Conservation (phyloP, 2,797 vertebrate genomes). For the Crypturellus tataupa region DNA sequence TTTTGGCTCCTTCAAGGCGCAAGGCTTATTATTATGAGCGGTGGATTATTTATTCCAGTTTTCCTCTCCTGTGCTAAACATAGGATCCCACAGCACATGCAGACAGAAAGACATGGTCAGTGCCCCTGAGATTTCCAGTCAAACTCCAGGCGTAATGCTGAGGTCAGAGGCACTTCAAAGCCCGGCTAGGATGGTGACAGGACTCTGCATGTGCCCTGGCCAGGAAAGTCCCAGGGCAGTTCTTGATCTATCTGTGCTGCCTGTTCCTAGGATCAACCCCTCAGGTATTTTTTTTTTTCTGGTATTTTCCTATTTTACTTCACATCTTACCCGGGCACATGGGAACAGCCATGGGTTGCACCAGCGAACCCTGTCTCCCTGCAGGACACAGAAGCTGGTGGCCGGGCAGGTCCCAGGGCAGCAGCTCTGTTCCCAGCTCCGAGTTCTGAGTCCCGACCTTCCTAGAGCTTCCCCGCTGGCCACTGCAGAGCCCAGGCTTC, state of each 20-base stretch:
- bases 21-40: neutral
- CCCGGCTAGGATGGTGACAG: neutral
- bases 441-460: fast-evolving
- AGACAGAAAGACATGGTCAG: neutral
- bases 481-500: neutral
- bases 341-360: fast-evolving
- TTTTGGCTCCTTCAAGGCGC: neutral
- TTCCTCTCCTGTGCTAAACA: neutral
- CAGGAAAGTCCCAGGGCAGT: neutral
- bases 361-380: neutral
- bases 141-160: neutral
- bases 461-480: neutral
- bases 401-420: neutral
- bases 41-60: neutral
- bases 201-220: fast-evolving
- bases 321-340: fast-evolving
- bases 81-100: neutral
- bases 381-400: neutral
- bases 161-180: neutral
- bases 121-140: fast-evolving
- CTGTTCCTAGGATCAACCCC: neutral
- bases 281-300: neutral
- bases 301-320: neutral
- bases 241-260: neutral
- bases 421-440: fast-evolving